Base-by-base conservation (phyloP, 2,113 vertebrate genomes). In the Melozone crissalis region DNA sequence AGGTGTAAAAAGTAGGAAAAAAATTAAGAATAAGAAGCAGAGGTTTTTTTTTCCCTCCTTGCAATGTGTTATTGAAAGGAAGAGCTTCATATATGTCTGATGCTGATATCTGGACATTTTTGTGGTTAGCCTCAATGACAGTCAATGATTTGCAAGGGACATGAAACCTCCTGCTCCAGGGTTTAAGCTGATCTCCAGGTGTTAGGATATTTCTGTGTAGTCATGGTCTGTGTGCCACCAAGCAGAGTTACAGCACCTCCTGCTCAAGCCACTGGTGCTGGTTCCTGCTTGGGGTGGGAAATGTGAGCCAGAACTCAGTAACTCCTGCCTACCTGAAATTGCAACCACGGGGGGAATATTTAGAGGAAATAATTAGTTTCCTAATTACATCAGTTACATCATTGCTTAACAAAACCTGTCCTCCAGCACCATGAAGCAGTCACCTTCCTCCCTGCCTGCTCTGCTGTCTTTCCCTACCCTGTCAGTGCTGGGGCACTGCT, bases 11-110 rank as follows among this genome's bases (percentile, higher is more conserved):
- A 82, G 15, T 15, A 21, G 31, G 67, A 10, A 73, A 79, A 81
- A 81, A 47, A 10, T 3, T 13, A 28, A 55, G 13, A 82, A 23
- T 62, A 61, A 82, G 23, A 58, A 46, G 10, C 21, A 74, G 47
- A 16, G 3, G 41, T 16, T 16, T 0, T 3, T 3, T 10, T 11
- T 43, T 8, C 0, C 8, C 18, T 12, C 20, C 11, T 19, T 62
- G 13, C 21, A 57, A 54, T 5, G 3, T 28, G 18, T 44, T 67
- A 17, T 31, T 75, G 71, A 79, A 65, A 72, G 41, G 30, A 84
- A 89, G 41, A 78, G 13, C 15, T 91, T 75, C 8, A 2, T 16
- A 13, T 4, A 2, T 55, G 19, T 59, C 27, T 69, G 19, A 19
- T 67, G 75, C 41, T 30, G 71, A 33, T 33, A 79, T 7, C 33